phyloP scores from a whole-genome alignment of 2,797 vertebrate species.

The Mus minutoides region DNA sequence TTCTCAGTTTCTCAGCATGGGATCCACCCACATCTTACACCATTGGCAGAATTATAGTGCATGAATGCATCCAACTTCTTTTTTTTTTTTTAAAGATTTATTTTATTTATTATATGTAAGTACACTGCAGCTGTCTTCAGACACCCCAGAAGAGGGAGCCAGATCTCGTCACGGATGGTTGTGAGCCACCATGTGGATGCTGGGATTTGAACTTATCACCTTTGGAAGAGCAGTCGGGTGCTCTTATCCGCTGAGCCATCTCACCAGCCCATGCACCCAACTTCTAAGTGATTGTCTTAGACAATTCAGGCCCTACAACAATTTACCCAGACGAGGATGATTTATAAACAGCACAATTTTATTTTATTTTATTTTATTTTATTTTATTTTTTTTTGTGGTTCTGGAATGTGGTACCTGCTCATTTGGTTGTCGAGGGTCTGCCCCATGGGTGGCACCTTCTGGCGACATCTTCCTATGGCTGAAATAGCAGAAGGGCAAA shows the following conservation, averaged over 20 bases:
- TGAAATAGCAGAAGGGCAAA: background rate
- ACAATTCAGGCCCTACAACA: background rate
- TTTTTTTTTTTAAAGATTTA: too few relatives aligned
- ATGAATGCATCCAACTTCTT: background rate
- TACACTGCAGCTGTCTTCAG: too few relatives aligned
- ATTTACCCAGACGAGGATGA: background rate
- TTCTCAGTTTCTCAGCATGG: background rate
- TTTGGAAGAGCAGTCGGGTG: too few relatives aligned
- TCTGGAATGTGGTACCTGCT: background rate
- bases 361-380: too few relatives aligned
- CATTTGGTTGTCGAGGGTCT: background rate
- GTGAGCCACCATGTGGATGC: too few relatives aligned
- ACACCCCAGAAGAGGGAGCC: too few relatives aligned
- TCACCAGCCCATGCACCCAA: background rate
- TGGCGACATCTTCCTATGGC: background rate
- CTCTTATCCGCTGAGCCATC: too few relatives aligned
- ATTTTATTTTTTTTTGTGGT: too few relatives aligned
- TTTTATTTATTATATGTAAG: too few relatives aligned
- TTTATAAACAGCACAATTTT: background rate
- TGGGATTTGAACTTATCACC: too few relatives aligned
- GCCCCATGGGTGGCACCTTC: background rate
- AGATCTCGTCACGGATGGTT: too few relatives aligned
- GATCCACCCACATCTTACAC: background rate
- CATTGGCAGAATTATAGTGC: background rate
- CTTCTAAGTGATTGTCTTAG: background rate